Percentiles rank a stretch among this genome's conserved stretches.
phyloP scores from a whole-genome alignment of 1,140 invertebrate species.

The Scaptodrosophila lebanonensis region DNA sequence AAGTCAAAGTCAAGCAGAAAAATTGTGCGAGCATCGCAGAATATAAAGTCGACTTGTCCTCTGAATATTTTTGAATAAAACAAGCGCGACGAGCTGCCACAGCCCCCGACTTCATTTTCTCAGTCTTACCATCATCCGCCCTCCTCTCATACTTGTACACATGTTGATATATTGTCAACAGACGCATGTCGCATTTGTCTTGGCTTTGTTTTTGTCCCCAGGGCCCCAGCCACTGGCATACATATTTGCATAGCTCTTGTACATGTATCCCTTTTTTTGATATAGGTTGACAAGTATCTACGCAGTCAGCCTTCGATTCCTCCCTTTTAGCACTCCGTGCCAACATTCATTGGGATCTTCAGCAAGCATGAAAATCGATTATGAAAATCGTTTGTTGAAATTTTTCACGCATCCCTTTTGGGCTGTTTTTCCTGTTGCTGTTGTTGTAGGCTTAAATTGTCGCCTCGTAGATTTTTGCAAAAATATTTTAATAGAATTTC shows the following conservation, averaged over 20 bases:
- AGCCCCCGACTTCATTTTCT: neutral
- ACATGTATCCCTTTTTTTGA: too few relatives aligned
- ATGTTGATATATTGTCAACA: conserved; percentile 76
- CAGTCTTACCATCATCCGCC: neutral
- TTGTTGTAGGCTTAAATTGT: conserved; percentile 40
- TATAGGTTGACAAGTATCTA: conserved; percentile 66
- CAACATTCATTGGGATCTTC: conserved; percentile 53
- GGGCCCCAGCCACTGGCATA: too few relatives aligned
- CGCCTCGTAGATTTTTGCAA: conserved; percentile 52
- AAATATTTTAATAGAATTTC: conserved; percentile 75
- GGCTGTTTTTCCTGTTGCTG: neutral
- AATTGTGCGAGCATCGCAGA: conserved; percentile 20
- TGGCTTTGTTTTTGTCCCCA: conserved; percentile 32
- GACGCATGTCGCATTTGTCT: conserved; percentile 73
- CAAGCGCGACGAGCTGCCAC: conserved; percentile 1
- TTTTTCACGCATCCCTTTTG: conserved; percentile 45
- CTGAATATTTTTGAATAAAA: conserved; percentile 41
- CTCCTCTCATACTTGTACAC: conserved; percentile 27
- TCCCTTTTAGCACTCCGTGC: conserved; percentile 28
- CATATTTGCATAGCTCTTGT: too few relatives aligned
- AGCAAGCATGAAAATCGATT: conserved; percentile 65
- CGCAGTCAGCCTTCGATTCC: conserved; percentile 2
- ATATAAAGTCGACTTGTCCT: conserved; percentile 34
- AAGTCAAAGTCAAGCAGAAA: conserved; percentile 57
- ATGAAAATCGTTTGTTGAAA: conserved; percentile 70